A percentile compares a stretch with the other conserved stretches of the same genome.
Conservation (phyloP, 2,113 vertebrate species). For the Rafetus swinhoei region DNA sequence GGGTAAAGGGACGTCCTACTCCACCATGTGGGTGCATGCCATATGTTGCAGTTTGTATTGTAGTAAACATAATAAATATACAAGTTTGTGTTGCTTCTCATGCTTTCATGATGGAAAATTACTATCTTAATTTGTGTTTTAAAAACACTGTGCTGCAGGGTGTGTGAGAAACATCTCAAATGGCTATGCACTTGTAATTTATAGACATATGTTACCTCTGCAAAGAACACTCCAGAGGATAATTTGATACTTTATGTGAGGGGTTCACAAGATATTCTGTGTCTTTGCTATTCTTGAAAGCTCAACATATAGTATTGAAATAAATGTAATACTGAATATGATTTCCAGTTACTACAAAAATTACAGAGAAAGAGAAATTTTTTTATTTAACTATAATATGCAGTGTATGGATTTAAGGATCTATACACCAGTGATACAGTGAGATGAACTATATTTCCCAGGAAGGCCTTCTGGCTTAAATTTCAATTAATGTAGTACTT, state of each 20-base stretch:
- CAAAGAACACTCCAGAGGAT: neutral
- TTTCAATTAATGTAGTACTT: neutral
- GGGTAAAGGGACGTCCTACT: neutral
- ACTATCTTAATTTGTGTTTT: neutral
- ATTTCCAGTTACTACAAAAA: neutral
- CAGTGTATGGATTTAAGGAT: neutral
- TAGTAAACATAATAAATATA: neutral
- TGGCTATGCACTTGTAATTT: neutral
- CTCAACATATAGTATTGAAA: neutral
- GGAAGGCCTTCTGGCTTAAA: neutral
- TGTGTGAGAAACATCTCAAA: neutral
- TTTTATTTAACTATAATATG: neutral
- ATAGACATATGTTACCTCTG: neutral
- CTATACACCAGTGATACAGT: neutral
- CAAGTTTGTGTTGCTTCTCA: neutral
- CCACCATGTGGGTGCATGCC: neutral
- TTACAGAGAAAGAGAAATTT: neutral
- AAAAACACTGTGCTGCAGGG: neutral
- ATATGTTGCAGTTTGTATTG: neutral
- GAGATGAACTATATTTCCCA: neutral
- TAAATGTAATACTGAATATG: neutral
- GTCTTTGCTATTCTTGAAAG: neutral
- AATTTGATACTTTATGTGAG: neutral
- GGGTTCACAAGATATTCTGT: too few species aligned
- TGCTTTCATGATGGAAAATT: neutral